Evolutionary conservation across 2,113 vertebrate genomes (phyloP), one percentile per base, ranked within the genome.

Genomic region (Clinocottus analis): DNA sequence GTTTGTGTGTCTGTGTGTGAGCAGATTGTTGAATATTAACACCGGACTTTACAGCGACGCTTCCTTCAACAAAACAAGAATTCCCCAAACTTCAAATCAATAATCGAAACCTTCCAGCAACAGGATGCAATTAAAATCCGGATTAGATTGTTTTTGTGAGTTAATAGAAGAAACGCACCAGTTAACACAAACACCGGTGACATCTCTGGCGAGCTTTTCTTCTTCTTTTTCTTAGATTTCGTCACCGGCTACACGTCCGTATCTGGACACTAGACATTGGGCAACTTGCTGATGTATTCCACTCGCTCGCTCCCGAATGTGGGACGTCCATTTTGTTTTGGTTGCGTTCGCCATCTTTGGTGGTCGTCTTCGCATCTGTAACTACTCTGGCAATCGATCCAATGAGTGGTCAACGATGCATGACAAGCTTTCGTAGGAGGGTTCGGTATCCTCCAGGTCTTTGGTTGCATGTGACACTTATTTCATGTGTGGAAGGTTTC

Each of bases 401-500:
- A 31, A 31, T 31, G 29, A 35, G 37, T 39, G 37, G 37, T 39
- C 37, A 41, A 41, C 39, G 39, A 41, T 41, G 39, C 4, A 41
- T 41, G 39, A 43, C 3, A 5, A 43, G 41, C 39, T 12, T 12
- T 39, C 39, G 10, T 39, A 12, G 12, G 14, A 5, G 43, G 14
- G 5, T 45, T 45, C 16, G 17, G 43, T 16, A 45, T 45, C 17
- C 13, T 16, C 21, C 27, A 21, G 3, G 6, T 51, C 43, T 45
- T 47, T 47, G 21, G 5, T 13, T 37, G 14, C 49, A 13, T 19
- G 59, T 11, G 41, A 49, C 5, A 37, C 14, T 45, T 67, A 13
- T 25, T 49, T 63, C 5, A 68, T 63, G 31, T 16, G 25, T 70
- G 58, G 67, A 82, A 72, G 45, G n/a, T 82, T n/a, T 76, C 25